Evolutionary conservation across 2,797 vertebrate genomes (phyloP), one percentile per base, ranked within the genome.

Genomic region (Trachurus trachurus): DNA sequence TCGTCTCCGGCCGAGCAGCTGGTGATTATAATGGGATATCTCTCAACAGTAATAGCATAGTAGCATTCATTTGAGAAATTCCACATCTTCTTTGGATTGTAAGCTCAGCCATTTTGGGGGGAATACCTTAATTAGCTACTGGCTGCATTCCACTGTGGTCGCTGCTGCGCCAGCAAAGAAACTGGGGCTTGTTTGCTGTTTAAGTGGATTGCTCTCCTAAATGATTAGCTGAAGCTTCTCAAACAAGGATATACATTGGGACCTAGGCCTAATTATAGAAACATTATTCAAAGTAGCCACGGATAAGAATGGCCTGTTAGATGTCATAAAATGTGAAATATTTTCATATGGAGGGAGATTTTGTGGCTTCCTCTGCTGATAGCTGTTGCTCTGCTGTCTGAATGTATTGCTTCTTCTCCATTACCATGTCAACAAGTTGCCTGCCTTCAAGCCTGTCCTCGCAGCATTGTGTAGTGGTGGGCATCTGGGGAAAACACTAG

Each of bases 311-410:
- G 37, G 37, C 7, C 37, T 31, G 34, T 39, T 26, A 72, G 64
- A 9, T 37, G 59, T 42, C 59, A 65, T 78, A 58, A 26, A 53
- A 79, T 80, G 11, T 71, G 45, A 80, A 86, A 69, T 62, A 84
- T 74, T 73, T 66, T 1, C 58, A n/a, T n/a, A 39, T 50, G 31
- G 6, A 76, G 54, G 56, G 39, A 37, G 47, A 72, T 49, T 78
- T 45, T 66, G 29, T 34, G 10, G 45, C 66, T 53, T 80, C 44
- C n/a, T 72, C 21, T 58, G 54, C 56, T 70, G 54, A 70, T 83
- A 6, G 44, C 37, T 64, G 40, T n/a, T n/a, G n/a, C n/a, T n/a
- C n/a, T 67, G 47, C 17, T 61, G 12, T 82, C 66, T 78, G 44
- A 74, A 82, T 71, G 31, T 26, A 59, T 71, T 2, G 0, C 22